Evolutionary conservation across 2,888 invertebrate species (phyloP), one percentile per base, ranked within the genome.

Genomic region (Heliconius hortense): DNA sequence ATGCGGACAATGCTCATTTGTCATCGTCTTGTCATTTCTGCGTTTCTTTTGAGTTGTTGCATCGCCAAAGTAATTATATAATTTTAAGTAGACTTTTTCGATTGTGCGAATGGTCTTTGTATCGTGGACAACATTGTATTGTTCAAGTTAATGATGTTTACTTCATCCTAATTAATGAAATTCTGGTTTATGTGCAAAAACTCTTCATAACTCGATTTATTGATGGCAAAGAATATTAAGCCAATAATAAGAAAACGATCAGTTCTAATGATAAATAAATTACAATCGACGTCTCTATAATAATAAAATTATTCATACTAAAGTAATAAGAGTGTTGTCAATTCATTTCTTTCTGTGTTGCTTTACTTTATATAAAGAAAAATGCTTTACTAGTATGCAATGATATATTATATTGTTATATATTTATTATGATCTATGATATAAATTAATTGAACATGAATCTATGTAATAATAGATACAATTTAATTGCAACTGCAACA

Each of bases 21-120:
- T 94, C 94, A 94, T 94, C 93, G 93, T 93, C 94, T 93, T 94
- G 94, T 94, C 94, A 93, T 94, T 93, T 92, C 92, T 92, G 90
- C 90, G 88, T 93, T 93, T 94, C 93, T 93, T 93, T 91, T 87
- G 88, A 89, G 84, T 91, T 91, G 90, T 93, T 86, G 92, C 90
- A 93, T 92, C 88, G 89, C 88, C 90, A 87, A 88, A 92, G 93
- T 94, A 94, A 94, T 94, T 94, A 94, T 88, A 87, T 87, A 88
- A 89, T 92, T 92, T 91, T 92, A 92, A 87, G 89, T 87, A 84
- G 82, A 80, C 89, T 90, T 91, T 91, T 91, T 91, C 81, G 82
- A 84, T 87, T 86, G 82, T 81, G 71, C 53, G 78, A 75, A 75
- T 78, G 68, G 77, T 81, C 59, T 60, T 66, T 70, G 79, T 82